These are phyloP conservation scores for Chaetoderma sp. DNA, from an alignment of 2,888 invertebrate species.

Conservation along the genomic window DNA sequence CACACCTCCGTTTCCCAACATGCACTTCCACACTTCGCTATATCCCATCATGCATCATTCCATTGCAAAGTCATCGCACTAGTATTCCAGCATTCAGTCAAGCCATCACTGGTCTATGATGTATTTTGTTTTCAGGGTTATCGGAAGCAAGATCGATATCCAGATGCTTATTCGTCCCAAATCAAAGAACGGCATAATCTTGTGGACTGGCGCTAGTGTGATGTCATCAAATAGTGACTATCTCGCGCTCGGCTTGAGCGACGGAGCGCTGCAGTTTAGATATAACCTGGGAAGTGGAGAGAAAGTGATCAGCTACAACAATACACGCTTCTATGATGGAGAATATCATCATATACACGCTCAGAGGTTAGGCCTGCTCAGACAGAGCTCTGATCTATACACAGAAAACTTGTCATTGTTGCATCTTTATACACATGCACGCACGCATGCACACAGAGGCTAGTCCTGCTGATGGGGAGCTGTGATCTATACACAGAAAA, in stretches of 20 bases:
- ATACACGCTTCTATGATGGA: conserved; percentile 88
- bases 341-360: conserved; percentile 85
- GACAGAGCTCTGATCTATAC: neutral
- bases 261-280: conserved; percentile 80
- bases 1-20: too few relatives aligned
- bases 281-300: conserved; percentile 91
- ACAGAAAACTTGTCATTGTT: neutral
- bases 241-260: conserved; percentile 85
- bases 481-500: neutral
- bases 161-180: conserved; percentile 87
- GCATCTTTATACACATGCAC: neutral
- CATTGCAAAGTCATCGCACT: too few relatives aligned
- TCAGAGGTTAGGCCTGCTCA: conserved; percentile 75
- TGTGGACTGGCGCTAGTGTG: conserved; percentile 84
- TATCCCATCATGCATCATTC: too few relatives aligned
- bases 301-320: conserved; percentile 85
- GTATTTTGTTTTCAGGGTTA: conserved; percentile 74
- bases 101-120: neutral
- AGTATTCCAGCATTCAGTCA: too few relatives aligned
- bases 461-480: neutral
- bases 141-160: conserved; percentile 87
- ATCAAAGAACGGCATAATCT: conserved; percentile 79
- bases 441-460: neutral
- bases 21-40: too few relatives aligned
- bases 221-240: conserved; percentile 78